These are phyloP conservation scores for Habrosyne pyritoides DNA, from an alignment of 2,888 invertebrate species.

Conservation along the genomic window DNA sequence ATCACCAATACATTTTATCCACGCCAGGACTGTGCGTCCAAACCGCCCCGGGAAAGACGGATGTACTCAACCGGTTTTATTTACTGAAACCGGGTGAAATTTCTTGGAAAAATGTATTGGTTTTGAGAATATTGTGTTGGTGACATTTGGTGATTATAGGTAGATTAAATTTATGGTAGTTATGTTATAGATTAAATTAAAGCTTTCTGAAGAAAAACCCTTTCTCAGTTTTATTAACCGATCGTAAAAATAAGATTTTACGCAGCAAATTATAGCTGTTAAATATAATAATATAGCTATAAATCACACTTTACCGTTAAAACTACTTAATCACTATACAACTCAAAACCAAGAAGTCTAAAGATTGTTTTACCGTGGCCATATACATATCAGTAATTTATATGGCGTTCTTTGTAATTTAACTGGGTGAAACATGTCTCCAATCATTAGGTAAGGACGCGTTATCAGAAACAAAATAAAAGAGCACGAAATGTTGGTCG, in stretches of 20 bases:
- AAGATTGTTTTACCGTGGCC: not conserved
- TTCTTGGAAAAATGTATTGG: conserved; percentile 11
- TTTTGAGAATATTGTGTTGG: not conserved
- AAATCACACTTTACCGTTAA: too few relatives aligned
- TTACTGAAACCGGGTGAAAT: conserved; percentile 29
- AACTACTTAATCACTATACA: too few relatives aligned
- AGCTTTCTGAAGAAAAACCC: not conserved
- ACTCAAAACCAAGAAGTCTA: not conserved
- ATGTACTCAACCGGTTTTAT: conserved; percentile 39
- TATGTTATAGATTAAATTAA: not conserved
- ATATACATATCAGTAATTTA: not conserved
- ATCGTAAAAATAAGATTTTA: too few relatives aligned
- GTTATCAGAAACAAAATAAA: conserved; percentile 38
- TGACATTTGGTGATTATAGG: not conserved
- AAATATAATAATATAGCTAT: too few relatives aligned
- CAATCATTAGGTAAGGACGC: conserved; percentile 10
- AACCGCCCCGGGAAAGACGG: conserved; percentile 29
- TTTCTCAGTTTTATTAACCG: too few relatives aligned
- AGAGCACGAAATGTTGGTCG: conserved; percentile 25
- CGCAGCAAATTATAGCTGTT: too few relatives aligned
- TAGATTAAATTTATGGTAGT: not conserved
- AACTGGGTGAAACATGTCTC: not conserved
- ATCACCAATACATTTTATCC: conserved; percentile 52
- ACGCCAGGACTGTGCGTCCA: conserved; percentile 24
- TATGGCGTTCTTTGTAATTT: not conserved